Evolutionary conservation across 1,140 invertebrate species (phyloP).

Genomic region (Zaprionus inermis): DNA sequence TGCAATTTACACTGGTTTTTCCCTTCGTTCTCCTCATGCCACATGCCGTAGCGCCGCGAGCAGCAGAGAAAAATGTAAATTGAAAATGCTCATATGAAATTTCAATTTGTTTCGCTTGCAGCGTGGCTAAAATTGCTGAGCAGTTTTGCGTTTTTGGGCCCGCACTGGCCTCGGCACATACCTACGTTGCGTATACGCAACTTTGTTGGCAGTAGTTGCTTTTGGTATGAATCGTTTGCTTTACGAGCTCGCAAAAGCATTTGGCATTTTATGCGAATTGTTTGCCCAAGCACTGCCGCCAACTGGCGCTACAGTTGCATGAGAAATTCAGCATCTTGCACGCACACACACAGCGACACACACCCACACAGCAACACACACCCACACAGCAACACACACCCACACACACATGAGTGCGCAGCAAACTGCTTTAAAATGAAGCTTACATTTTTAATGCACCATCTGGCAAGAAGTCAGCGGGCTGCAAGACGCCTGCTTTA

Average conservation of each 20-base stretch:
- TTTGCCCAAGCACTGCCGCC: slow-evolving; percentile 47
- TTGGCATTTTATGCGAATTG: slow-evolving; percentile 77
- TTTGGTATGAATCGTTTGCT: slow-evolving; percentile 69
- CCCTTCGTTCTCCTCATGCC: neutral
- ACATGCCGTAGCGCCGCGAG: slow-evolving; percentile 27
- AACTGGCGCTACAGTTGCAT: slow-evolving; percentile 21
- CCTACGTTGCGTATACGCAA: slow-evolving; percentile 34
- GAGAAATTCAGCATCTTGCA: slow-evolving; percentile 18
- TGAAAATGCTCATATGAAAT: slow-evolving; percentile 79
- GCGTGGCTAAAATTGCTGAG: slow-evolving; percentile 43
- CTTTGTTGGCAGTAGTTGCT: slow-evolving; percentile 65
- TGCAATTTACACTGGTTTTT: slow-evolving; percentile 40
- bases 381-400: neutral
- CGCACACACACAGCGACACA: neutral
- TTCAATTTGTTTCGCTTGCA: slow-evolving; percentile 71
- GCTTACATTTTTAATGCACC: slow-evolving; percentile 73
- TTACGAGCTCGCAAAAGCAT: slow-evolving; percentile 72
- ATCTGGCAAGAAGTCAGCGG: slow-evolving; percentile 26
- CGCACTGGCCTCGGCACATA: neutral
- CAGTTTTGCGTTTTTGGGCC: slow-evolving; percentile 54
- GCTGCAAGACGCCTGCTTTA: slow-evolving; percentile 49
- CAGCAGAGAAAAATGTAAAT: slow-evolving; percentile 70
- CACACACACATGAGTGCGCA: slow-evolving; percentile 14
- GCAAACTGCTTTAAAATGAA: slow-evolving; percentile 67
- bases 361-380: neutral